Conservation (phyloP, 2,888 invertebrate species). For the Nematopogon swammerdamellus region DNA sequence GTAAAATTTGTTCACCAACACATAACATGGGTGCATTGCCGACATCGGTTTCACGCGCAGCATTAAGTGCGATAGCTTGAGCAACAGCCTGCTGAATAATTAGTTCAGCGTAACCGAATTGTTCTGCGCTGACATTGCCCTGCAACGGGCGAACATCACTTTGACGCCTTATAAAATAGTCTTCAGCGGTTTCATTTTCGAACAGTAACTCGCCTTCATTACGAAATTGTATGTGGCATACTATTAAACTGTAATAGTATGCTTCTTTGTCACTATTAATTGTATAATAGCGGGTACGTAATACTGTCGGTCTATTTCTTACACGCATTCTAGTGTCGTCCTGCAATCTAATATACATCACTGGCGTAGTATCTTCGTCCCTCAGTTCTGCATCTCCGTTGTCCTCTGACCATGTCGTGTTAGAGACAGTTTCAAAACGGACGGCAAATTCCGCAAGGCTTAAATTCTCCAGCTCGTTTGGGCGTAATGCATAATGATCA, state of each 20-base stretch:
- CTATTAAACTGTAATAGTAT: slow-evolving; percentile 4
- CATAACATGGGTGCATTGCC: neutral
- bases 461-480: slow-evolving; percentile 12
- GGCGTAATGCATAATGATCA: slow-evolving; percentile 13
- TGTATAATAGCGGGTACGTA: slow-evolving; percentile 17
- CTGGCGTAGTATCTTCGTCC: slow-evolving; percentile 8
- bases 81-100: slow-evolving; percentile 7
- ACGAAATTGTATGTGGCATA: slow-evolving; percentile 7
- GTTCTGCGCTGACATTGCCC: slow-evolving; percentile 5
- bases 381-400: slow-evolving; percentile 14
- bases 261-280: slow-evolving; percentile 13
- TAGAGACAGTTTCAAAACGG: slow-evolving; percentile 14
- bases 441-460: slow-evolving; percentile 19
- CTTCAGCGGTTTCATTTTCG: neutral
- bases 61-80: slow-evolving; percentile 3
- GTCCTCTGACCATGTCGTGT: slow-evolving; percentile 12
- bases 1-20: slow-evolving; percentile 3
- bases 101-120: slow-evolving; percentile 5
- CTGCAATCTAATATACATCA: slow-evolving; percentile 12
- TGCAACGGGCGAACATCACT: neutral
- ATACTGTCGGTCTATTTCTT: slow-evolving; percentile 17
- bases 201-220: slow-evolving; percentile 2
- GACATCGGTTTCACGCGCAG: neutral
- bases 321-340: slow-evolving; percentile 17
- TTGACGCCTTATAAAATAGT: neutral